phyloP scores from a whole-genome alignment of 1,140 invertebrate genomes.

The Papilio xuthus region DNA sequence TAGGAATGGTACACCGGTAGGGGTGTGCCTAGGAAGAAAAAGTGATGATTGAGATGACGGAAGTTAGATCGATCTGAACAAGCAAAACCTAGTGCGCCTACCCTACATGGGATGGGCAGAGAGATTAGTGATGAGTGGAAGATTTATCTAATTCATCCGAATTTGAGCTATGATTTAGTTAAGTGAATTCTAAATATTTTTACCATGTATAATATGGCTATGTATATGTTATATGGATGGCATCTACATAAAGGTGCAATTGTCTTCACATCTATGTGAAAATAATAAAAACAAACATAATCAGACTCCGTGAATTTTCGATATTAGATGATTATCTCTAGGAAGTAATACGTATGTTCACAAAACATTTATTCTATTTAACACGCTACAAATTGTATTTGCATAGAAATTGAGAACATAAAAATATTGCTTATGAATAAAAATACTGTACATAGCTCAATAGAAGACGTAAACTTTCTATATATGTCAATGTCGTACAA shows the following conservation, averaged over 20 bases:
- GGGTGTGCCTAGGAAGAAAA: no score
- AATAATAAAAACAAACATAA: constrained; percentile 30
- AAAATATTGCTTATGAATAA: not conserved
- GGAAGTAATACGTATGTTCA: constrained; percentile 14
- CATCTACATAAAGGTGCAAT: not conserved
- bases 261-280: constrained; percentile 14
- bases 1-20: no score
- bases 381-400: not conserved
- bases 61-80: no score
- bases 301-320: constrained; percentile 12
- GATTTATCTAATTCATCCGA: not conserved
- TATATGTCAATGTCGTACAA: constrained; percentile 21
- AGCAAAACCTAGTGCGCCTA: no score
- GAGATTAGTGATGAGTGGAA: no score
- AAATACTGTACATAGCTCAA: not conserved
- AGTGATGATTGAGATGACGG: no score
- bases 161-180: not conserved
- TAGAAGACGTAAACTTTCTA: constrained; percentile 7
- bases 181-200: not conserved
- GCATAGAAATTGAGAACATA: not conserved
- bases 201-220: not conserved
- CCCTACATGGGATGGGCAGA: no score
- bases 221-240: not conserved
- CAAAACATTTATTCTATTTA: constrained; percentile 15
- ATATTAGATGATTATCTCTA: constrained; percentile 15